Base-by-base conservation (phyloP, 2,888 invertebrate species). In the Campopleginae sp. region DNA sequence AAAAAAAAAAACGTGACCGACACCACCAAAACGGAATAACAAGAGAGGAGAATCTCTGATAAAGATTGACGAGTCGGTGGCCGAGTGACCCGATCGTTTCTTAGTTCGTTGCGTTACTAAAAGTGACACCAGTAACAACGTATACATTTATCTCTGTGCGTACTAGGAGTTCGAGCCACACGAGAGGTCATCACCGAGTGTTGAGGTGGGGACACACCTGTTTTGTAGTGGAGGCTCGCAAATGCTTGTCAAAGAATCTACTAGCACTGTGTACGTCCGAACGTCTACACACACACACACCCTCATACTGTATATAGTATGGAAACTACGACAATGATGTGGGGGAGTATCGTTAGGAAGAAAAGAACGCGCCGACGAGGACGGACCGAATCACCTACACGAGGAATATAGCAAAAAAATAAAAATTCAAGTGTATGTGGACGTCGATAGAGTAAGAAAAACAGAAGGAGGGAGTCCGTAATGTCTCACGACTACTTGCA, bases 141-240 rank as follows among this genome's bases (percentile, higher is more conserved):
- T 93, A 92, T 90, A 92, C 92, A 93, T 93, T 93, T 93, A 93
- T 93, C 91, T 93, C 91, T 92, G 90, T 91, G 90, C 91, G 90
- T 90, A 88, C 85, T 79, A 88, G 82, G 65, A 90, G 90, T 92
- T 92, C 91, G 91, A 92, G 92, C 91, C 90, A 91, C 91, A 91
- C 92, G 88, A 91, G 93, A 93, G 93, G 93, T 93, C 93, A 93
- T 92, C 92, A 89, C 87, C 87, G 51, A 77, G 87, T 87, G 86
- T 65, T n/a, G 90, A 88, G 89, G 92, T 90, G 92, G 86, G 89
- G 88, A 88, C 87, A 88, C 90, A 91, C 89, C 89, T 89, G 76
- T 71, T 87, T 88, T 89, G 90, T 90, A 88, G 85, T 87, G 81
- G 87, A 72, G 82, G 80, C 77, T 80, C 68, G 80, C 80, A 51